phyloP scores from a whole-genome alignment of 1,140 invertebrate genomes.

The Drosophila lowei region DNA sequence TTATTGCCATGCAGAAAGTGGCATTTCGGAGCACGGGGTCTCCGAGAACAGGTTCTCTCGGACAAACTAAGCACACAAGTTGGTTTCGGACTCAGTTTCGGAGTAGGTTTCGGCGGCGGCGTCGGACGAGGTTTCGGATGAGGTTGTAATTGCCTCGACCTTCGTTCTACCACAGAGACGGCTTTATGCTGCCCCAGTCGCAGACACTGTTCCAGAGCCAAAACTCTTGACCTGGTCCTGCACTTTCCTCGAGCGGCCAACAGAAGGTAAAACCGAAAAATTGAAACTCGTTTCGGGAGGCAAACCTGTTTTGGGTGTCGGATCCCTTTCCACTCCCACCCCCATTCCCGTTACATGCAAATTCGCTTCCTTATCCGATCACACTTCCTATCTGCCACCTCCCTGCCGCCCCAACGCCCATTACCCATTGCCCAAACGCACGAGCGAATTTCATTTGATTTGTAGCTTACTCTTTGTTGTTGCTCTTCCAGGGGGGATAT shows the following conservation, averaged over 20 bases:
- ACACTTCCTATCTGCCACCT: too few species aligned
- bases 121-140: slow-evolving; percentile 8
- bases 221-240: slow-evolving; percentile 2
- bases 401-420: too few species aligned
- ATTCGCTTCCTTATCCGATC: too few species aligned
- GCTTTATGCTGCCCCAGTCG: too few species aligned
- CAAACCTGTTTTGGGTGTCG: slow-evolving; percentile 6
- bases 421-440: too few species aligned
- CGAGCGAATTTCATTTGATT: too few species aligned
- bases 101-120: background rate
- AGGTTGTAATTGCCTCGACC: background rate
- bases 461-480: too few species aligned
- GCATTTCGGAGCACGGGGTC: slow-evolving; percentile 27
- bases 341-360: slow-evolving; percentile 3
- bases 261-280: slow-evolving; percentile 13
- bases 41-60: slow-evolving; percentile 44
- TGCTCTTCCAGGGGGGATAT: too few species aligned
- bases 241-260: slow-evolving; percentile 1
- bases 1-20: slow-evolving; percentile 46
- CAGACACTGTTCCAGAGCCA: background rate
- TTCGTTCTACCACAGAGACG: too few species aligned
- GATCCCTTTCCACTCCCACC: slow-evolving; percentile 12
- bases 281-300: slow-evolving; percentile 14
- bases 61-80: slow-evolving; percentile 7
- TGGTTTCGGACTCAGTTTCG: slow-evolving; percentile 11